Evolutionary conservation across 2,113 vertebrate species (phyloP).

Genomic region (Scomber japonicus): DNA sequence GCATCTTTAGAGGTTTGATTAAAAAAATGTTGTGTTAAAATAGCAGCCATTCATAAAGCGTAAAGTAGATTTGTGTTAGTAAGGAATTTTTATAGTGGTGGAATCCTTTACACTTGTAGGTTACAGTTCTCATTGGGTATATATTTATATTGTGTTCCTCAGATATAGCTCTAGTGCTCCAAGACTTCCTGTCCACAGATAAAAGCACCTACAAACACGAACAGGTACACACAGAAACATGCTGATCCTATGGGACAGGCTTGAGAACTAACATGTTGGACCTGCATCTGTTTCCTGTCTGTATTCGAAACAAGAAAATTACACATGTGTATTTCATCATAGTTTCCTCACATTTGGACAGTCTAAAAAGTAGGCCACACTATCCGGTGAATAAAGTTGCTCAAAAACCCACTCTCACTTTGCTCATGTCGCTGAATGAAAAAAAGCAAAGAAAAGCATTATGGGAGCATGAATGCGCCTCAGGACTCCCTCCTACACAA

Average conservation of each 20-base stretch:
- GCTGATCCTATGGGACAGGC: conserved; percentile 24
- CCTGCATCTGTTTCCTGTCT: conserved; percentile 55
- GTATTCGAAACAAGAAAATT: conserved; percentile 46
- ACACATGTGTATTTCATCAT: conserved; percentile 34
- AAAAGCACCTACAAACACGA: not conserved
- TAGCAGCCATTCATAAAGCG: conserved; percentile 19
- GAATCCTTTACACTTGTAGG: not conserved
- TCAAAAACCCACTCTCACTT: not conserved
- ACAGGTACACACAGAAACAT: conserved; percentile 17
- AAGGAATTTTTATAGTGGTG: not conserved
- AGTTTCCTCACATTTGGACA: conserved; percentile 38
- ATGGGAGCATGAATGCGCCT: conserved; percentile 6
- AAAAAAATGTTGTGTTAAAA: conserved; percentile 6
- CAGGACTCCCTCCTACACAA: conserved; percentile 1
- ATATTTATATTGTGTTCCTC: not conserved
- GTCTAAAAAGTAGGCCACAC: conserved; percentile 37
- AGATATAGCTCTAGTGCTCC: not conserved
- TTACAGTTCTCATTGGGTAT: not conserved
- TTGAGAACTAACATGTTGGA: conserved; percentile 17
- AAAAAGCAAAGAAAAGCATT: conserved; percentile 16
- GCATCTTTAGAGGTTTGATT: not conserved
- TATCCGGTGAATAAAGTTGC: conserved; percentile 12
- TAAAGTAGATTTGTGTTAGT: conserved; percentile 1
- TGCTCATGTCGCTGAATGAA: conserved; percentile 2
- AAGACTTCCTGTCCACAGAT: not conserved